Base-by-base conservation (phyloP, 1,140 invertebrate species). In the Drosophila erecta region DNA sequence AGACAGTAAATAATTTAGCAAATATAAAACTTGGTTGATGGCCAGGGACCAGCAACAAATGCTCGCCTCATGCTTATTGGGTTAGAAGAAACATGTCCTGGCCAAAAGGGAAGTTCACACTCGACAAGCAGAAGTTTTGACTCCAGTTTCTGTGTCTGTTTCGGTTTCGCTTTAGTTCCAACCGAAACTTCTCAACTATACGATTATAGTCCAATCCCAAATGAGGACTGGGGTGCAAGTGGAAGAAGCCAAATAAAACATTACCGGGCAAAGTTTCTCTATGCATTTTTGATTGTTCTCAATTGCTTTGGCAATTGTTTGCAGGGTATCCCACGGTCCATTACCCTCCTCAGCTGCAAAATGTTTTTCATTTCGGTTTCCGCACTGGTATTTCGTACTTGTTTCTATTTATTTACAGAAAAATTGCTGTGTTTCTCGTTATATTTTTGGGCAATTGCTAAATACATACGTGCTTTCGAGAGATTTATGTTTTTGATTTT, bases 401-500 rank as follows among this genome's bases (percentile, higher is more conserved):
- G 46, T 74, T 64, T 74, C 62, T 35, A 43, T 62, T 30, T 65
- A 71, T 67, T 67, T 67, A 22, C 35, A 33, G 27, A 43, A 20
- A 20, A 38, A 14, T 10, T n/a, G n/a, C 17, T 41, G 40, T 41
- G 4, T 55, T 62, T 60, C 35, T 40, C 30, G 27, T 44, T 43
- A 62, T 43, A 43, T 70, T 55, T 80, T 56, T 14, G 38, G 62
- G 35, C 66, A 72, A 38, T 53, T 37, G 33, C 51, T 22, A 55
- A 76, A 59, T 49, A 51, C 33, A 40, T 46, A 27, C 58, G 44
- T 41, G 22, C 57, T 5, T 38, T 38, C 46, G 38, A 57, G 27
- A 76, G 17, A 77, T 80, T 85, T 71, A 62, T 78, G 57, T 46
- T 57, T 65, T 78, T 78, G 60, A 87, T 81, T 86, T 87, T 81